phyloP scores from a whole-genome alignment of 2,797 vertebrate species.

The Muscicapa striata region DNA sequence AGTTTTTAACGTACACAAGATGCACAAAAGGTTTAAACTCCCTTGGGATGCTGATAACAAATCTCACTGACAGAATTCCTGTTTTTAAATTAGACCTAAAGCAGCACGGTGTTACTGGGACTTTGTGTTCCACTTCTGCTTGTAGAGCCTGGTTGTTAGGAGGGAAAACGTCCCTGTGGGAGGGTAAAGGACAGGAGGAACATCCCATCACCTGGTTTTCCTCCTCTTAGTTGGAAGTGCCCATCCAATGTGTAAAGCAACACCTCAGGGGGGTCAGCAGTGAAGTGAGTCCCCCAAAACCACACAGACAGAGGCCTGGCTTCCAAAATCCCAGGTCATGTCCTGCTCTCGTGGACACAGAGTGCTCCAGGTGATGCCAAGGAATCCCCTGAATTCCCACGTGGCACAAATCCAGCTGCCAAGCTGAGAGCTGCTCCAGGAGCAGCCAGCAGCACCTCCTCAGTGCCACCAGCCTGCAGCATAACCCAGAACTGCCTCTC shows the following conservation, averaged over 20 bases:
- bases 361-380: accelerated
- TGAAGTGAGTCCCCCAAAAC: accelerated
- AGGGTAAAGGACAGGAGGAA: neutral
- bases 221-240: accelerated
- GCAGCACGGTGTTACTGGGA: neutral
- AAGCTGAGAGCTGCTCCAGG: neutral
- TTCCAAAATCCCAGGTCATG: neutral
- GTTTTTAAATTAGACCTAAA: accelerated
- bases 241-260: neutral
- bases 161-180: neutral
- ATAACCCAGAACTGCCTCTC: neutral
- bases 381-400: accelerated
- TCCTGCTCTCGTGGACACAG: neutral
- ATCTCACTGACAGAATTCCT: neutral
- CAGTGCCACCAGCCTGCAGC: neutral
- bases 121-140: neutral
- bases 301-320: neutral
- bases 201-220: neutral
- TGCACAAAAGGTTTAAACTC: neutral
- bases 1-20: accelerated
- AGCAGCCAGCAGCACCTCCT: neutral
- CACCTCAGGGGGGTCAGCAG: neutral
- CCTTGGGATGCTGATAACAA: neutral
- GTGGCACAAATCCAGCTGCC: neutral
- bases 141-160: neutral